Evolutionary conservation across 2,888 invertebrate species (phyloP).

Genomic region (Ditylenchus weischeri): DNA sequence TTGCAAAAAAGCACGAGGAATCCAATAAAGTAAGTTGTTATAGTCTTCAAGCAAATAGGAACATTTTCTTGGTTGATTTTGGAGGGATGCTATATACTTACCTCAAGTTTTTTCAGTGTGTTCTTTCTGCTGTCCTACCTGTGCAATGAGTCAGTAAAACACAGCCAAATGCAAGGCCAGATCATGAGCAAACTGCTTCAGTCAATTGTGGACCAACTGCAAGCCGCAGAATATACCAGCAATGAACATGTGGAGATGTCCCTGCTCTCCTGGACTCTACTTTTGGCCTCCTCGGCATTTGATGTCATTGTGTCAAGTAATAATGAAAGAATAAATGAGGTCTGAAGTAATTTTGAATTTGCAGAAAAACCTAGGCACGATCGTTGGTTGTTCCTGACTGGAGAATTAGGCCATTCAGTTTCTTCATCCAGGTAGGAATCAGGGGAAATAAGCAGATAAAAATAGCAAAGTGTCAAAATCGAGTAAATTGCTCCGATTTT

Average conservation of each 20-base stretch:
- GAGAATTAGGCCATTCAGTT: slow-evolving; percentile 16
- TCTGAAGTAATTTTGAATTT: not conserved
- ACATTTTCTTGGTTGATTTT: no score
- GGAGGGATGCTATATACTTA: no score
- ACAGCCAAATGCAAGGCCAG: slow-evolving; percentile 19
- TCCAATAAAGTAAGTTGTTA: no score
- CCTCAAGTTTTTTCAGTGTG: slow-evolving; percentile 8
- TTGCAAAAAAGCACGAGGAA: no score
- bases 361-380: slow-evolving; percentile 16
- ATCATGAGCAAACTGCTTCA: not conserved
- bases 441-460: not conserved
- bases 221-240: not conserved
- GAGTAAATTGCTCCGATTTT: no score
- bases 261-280: slow-evolving; percentile 30
- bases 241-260: slow-evolving; percentile 17
- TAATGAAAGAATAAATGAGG: not conserved
- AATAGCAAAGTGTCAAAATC: no score
- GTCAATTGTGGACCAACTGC: slow-evolving; percentile 3
- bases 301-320: slow-evolving; percentile 30
- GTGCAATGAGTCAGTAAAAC: slow-evolving; percentile 30
- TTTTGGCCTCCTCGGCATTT: slow-evolving; percentile 30
- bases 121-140: slow-evolving; percentile 27
- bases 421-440: not conserved
- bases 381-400: slow-evolving; percentile 33
- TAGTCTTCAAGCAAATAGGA: no score